Percentiles rank a stretch among this genome's conserved stretches.
These are phyloP conservation scores for Microcebus murinus DNA, from an alignment of 2,113 vertebrate genomes.

Conservation along the genomic window DNA sequence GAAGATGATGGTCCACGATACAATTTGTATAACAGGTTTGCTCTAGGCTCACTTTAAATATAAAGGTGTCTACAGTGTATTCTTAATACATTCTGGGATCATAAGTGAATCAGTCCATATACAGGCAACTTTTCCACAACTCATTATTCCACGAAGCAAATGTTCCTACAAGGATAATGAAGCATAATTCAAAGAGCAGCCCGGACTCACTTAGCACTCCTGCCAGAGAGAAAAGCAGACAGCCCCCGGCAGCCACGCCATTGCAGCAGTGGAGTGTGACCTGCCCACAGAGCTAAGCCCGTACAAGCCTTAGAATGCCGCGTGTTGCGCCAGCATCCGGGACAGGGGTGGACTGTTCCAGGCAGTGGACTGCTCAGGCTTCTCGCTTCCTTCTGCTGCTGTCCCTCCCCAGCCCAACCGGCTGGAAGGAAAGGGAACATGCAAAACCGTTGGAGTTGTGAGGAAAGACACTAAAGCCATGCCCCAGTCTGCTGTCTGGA, in stretches of 20 bases:
- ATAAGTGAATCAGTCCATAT: too few species aligned
- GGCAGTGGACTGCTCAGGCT: accelerated
- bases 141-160: neutral
- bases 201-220: neutral
- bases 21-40: neutral
- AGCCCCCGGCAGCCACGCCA: neutral
- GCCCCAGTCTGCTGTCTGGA: neutral
- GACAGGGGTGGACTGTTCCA: neutral
- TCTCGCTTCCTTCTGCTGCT: neutral
- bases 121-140: neutral
- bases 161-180: neutral
- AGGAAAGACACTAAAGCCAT: neutral
- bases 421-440: neutral
- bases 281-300: neutral
- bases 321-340: accelerated
- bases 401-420: too few species aligned
- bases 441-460: neutral
- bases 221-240: neutral
- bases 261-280: accelerated
- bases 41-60: neutral
- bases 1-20: neutral
- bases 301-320: accelerated
- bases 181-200: accelerated
- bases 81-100: neutral
- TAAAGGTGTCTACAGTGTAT: neutral